phyloP scores from a whole-genome alignment of 2,113 vertebrate species.

The Petaurus breviceps region DNA sequence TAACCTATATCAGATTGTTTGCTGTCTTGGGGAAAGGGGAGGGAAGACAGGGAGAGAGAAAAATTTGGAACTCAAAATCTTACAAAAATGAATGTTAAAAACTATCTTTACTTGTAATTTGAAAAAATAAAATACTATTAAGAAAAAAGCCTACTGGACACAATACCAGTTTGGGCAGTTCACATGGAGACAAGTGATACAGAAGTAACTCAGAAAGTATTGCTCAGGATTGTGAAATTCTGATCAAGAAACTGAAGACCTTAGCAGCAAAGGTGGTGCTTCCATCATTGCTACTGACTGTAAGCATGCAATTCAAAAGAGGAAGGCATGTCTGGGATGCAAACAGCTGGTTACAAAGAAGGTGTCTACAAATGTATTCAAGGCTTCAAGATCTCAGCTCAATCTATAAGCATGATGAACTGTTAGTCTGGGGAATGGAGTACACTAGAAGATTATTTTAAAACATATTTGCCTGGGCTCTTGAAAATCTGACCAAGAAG shows the following conservation, averaged over 20 bases:
- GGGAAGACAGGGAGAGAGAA: no score
- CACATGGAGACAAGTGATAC: neutral
- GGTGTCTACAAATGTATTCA: neutral
- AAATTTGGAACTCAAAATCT: no score
- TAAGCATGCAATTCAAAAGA: neutral
- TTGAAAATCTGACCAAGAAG: neutral
- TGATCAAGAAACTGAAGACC: neutral
- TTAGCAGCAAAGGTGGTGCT: neutral
- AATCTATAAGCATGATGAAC: neutral
- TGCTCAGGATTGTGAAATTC: neutral
- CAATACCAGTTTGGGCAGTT: neutral
- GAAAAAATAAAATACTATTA: no score
- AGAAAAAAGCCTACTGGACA: neutral
- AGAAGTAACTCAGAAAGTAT: neutral
- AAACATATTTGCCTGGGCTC: neutral
- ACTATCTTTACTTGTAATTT: no score
- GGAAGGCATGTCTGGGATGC: neutral
- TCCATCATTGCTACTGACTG: neutral
- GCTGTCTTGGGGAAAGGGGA: no score
- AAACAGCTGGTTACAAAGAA: neutral
- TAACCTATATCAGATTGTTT: no score
- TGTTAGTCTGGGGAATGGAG: neutral
- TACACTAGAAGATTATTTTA: neutral
- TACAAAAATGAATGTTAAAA: no score
- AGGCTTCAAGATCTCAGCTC: neutral